Base-by-base conservation (phyloP, 2,797 vertebrate genomes). In the Sphenopsis melanotis region DNA sequence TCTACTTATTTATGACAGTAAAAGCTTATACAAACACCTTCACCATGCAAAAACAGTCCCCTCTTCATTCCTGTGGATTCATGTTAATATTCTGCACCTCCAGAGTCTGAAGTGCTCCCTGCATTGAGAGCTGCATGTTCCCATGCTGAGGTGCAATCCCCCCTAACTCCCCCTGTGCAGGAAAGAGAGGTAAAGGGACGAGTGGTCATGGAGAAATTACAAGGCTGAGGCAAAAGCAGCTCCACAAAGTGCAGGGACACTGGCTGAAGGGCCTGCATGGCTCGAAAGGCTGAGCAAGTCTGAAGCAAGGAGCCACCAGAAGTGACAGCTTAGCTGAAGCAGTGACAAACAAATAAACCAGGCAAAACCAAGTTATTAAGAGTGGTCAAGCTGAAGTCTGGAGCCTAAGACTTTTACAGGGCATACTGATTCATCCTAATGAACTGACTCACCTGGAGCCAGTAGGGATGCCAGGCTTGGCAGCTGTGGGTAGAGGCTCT, bases 161-260 rank as follows among this genome's bases (percentile, higher is more conserved):
- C 59, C 37, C 42, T 60, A 52, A 78, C 26, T 75, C n/a, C n/a
- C 32, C 11, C 26, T 61, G n/a, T 24, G n/a, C 34, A 69, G 47
- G 32, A 37, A n/a, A 66, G 27, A 56, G 26, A 46, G n/a, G 26
- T 5, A 41, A 72, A 68, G 42, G 20, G 55, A 84, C 11, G 47
- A 3, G 1, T 16, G 20, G 10, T 4, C 61, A 49, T 0, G 5
- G 12, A 59, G 20, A 69, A 83, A 22, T 36, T 20, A 41, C 24
- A 81, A 9, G 1, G 4, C 17, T 11, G 39, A 55, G 50, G 50
- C 29, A 61, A 57, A 42, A 56, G 36, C 55, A 87, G 47, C 22
- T 82, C 29, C 26, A 27, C 1, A 1, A 37, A 32, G 23, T 1
- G 1, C 1, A 29, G n/a, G 32, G 17, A 2, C 37, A 70, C 47